Evolutionary conservation across 23 tunicate species (phyloP).

Genomic region (Ascidia mentula): DNA sequence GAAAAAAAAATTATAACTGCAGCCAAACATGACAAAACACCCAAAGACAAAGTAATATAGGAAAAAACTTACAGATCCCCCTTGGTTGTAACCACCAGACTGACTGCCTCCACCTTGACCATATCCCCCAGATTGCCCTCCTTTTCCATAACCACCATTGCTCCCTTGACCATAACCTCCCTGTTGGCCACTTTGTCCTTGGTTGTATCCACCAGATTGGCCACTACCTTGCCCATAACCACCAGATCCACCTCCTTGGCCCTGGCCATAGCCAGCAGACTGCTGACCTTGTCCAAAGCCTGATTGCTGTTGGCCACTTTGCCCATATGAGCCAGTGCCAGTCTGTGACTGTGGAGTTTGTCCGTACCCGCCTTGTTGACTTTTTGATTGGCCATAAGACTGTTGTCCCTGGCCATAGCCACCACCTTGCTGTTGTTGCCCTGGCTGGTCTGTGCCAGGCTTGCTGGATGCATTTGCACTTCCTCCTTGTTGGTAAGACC

Average conservation of each 20-base stretch:
- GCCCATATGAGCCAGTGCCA: background rate
- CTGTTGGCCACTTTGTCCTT: background rate
- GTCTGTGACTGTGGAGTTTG: background rate
- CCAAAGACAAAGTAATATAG: background rate
- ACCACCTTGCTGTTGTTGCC: background rate
- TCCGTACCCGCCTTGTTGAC: background rate
- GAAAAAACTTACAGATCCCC: background rate
- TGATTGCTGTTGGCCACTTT: background rate
- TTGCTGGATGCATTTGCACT: background rate
- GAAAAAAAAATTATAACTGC: background rate
- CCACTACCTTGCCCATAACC: background rate
- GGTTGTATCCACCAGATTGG: background rate
- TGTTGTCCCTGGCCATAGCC: background rate
- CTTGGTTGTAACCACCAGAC: background rate
- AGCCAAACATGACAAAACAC: background rate
- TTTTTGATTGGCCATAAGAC: background rate
- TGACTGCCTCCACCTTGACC: background rate
- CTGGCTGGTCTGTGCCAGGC: background rate
- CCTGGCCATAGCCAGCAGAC: background rate
- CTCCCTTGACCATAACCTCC: background rate
- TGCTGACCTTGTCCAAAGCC: conserved; percentile 2
- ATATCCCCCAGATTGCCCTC: conserved; percentile 2
- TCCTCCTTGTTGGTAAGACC: background rate
- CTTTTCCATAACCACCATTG: conserved; percentile 1
- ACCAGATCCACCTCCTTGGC: too few species aligned